These are phyloP conservation scores for Epinephelus awoara DNA, from an alignment of 2,797 vertebrate genomes.

Conservation along the genomic window DNA sequence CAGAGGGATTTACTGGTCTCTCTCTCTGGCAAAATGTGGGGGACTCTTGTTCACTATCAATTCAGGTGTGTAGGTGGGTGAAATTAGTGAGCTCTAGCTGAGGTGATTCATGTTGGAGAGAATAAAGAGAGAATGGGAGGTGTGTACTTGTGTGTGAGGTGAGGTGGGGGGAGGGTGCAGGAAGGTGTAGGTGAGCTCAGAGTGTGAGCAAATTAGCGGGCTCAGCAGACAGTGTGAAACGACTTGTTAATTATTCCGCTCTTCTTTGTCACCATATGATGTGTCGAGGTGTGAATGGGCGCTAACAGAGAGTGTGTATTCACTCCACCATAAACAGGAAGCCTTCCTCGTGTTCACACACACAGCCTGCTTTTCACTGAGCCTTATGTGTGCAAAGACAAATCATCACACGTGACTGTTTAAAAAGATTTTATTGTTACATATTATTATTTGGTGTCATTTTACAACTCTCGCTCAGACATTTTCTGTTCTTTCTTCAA, in stretches of 20 bases:
- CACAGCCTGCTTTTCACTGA: not conserved
- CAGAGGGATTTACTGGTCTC: not conserved
- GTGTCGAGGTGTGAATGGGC: slow-evolving; percentile 32
- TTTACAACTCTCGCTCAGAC: not conserved
- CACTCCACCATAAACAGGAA: slow-evolving; percentile 11
- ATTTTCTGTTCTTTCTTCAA: not conserved
- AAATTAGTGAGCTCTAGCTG: not conserved
- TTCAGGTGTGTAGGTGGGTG: slow-evolving; percentile 28
- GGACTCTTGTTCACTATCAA: not conserved
- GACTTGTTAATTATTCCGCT: slow-evolving; percentile 45
- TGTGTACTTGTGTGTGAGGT: not conserved
- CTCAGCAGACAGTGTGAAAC: slow-evolving; percentile 39
- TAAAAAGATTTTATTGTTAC: slow-evolving; percentile 60
- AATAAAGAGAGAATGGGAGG: not conserved
- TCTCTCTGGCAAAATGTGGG: slow-evolving; percentile 3
- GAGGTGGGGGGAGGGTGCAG: not conserved
- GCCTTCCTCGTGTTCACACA: slow-evolving; percentile 42
- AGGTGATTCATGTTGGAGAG: slow-evolving; percentile 23
- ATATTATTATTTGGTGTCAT: slow-evolving; percentile 7
- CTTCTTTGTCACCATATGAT: slow-evolving; percentile 14
- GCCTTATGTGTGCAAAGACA: not conserved
- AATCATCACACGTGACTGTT: not conserved
- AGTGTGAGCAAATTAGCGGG: slow-evolving; percentile 14
- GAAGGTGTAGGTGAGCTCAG: not conserved
- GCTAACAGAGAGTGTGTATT: slow-evolving; percentile 36